A percentile compares a stretch with the other conserved stretches of the same genome.
Conservation (phyloP, 2,888 invertebrate species). For the Leptinotarsa peninsularis region DNA sequence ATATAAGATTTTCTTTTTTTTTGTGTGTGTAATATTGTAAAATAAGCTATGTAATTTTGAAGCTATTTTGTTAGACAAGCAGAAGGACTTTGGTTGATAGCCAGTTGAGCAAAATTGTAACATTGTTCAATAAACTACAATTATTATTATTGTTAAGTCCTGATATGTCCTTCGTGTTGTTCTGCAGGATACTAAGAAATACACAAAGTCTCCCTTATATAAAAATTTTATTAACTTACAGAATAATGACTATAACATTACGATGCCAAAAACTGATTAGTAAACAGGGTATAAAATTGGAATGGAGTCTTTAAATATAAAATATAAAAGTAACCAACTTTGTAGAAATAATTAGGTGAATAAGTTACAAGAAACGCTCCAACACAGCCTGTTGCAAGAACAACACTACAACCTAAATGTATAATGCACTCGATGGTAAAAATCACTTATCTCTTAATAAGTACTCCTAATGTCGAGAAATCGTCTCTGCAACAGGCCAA, state of each 20-base stretch:
- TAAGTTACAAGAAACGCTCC: conserved; percentile 36
- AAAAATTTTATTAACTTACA: conserved; percentile 36
- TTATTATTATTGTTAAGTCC: too few species aligned
- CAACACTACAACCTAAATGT: neutral
- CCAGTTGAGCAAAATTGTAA: too few species aligned
- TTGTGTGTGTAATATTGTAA: too few species aligned
- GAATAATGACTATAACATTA: conserved; percentile 38
- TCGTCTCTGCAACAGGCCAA: neutral
- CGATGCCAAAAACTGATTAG: conserved; percentile 36
- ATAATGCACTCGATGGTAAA: neutral
- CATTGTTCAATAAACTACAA: too few species aligned
- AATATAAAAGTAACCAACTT: conserved; percentile 33
- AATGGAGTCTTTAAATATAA: conserved; percentile 45
- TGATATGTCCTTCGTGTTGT: too few species aligned
- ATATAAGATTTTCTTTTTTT: too few species aligned
- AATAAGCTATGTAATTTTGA: too few species aligned
- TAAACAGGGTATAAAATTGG: conserved; percentile 48
- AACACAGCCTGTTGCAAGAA: conserved; percentile 10
- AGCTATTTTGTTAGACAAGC: too few species aligned
- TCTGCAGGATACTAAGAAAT: neutral
- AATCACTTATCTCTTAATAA: neutral
- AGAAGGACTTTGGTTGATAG: too few species aligned
- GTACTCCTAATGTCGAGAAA: neutral
- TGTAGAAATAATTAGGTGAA: conserved; percentile 34
- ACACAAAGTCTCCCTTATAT: conserved; percentile 2